Evolutionary conservation across 2,113 vertebrate genomes (phyloP), one percentile per base, ranked within the genome.

Genomic region (Acanthisitta chloris): DNA sequence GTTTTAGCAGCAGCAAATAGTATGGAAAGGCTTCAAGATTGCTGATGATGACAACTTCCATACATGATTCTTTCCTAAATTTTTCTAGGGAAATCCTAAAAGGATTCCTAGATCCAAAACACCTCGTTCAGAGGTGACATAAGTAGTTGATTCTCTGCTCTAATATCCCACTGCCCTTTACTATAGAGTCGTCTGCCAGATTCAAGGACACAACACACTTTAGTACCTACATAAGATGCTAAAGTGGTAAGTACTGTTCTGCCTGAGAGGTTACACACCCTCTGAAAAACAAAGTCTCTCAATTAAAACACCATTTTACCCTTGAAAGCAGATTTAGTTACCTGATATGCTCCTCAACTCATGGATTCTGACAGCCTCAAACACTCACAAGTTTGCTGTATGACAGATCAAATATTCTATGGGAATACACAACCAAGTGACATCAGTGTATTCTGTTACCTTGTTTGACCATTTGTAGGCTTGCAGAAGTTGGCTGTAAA

Each of bases 391-490:
- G 11, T 21, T 42, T 49, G 46, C n/a, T 15, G 42, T 4, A 21
- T 2, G 26, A 40, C 36, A 55, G 15, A 40, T 14, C 24, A 57
- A 77, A 38, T 14, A 3, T 3, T 34, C 72, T n/a, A 6, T 9
- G 86, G 42, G 48, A 89, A 87, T 1, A 17, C 12, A 42, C 46
- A 65, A 28, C 6, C 9, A 6, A 26, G 52, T 42, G 3, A 4
- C 19, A 20, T 1, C 10, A n/a, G 5, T 13, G 33, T 1, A 2
- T 15, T 40, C 5, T 31, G 46, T 95, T 97, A 99, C 99, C 99
- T 99, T 99, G 96, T 99, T 99, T 31, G 99, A 99, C 99, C 99
- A 99, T 51, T 99, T 99, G 94, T 99, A 99, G 3, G 99, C 99
- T 92, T 99, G 99, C 14, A 99, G 99, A 31, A 99, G 99, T 40